Evolutionary conservation across 2,113 vertebrate genomes (phyloP).

Genomic region (Cynopterus brachyotis): DNA sequence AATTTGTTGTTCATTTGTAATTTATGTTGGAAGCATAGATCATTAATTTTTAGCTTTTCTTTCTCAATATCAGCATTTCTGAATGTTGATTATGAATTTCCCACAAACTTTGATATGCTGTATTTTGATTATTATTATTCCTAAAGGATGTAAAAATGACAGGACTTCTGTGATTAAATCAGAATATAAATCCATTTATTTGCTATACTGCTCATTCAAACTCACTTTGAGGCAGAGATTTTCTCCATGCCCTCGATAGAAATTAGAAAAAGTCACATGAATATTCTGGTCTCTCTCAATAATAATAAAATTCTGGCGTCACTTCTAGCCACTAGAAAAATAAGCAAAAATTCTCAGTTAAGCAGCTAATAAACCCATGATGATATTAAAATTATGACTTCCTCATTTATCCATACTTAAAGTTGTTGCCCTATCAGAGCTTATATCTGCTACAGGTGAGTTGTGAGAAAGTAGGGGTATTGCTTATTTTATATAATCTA

Average conservation of each 20-base stretch:
- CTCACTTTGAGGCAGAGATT: background rate
- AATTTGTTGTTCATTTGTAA: background rate
- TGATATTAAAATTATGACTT: background rate
- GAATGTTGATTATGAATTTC: background rate
- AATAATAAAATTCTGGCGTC: background rate
- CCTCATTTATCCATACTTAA: background rate
- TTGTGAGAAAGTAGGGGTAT: background rate
- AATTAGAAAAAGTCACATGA: background rate
- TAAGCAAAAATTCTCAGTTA: background rate
- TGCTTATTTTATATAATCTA: background rate
- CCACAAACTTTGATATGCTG: background rate
- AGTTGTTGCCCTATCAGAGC: background rate
- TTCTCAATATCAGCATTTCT: background rate
- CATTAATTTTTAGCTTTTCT: conserved; percentile 2
- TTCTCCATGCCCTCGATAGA: background rate
- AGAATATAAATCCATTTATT: conserved; percentile 3
- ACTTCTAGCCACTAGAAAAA: background rate
- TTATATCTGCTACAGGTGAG: background rate
- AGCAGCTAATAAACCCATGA: background rate
- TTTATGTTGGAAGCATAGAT: background rate
- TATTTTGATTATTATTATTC: background rate
- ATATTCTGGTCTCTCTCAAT: background rate
- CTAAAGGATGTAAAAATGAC: background rate
- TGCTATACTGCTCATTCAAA: background rate
- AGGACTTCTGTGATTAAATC: background rate